These are phyloP conservation scores for Dendronephthya gigantea DNA, from an alignment of 64 coral and sea anemone genomes.

Conservation along the genomic window DNA sequence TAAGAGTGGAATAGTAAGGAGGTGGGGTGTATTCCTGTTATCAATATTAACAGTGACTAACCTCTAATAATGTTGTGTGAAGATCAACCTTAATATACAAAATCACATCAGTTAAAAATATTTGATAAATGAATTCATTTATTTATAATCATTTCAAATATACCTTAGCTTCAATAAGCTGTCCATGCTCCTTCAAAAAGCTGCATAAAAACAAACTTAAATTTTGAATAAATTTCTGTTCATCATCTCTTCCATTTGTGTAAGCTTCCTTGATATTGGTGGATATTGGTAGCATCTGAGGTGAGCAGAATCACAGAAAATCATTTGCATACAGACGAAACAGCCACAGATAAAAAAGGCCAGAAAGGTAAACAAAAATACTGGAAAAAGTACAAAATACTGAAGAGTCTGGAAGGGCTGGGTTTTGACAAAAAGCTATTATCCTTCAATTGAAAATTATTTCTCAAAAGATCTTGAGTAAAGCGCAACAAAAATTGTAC, in stretches of 20 bases:
- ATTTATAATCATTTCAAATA: neutral
- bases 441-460: too few relatives aligned
- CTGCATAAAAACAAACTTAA: conserved; percentile 93
- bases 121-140: neutral
- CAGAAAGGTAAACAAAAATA: too few relatives aligned
- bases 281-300: conserved; percentile 84
- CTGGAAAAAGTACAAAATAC: neutral
- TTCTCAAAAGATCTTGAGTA: too few relatives aligned
- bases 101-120: too few relatives aligned
- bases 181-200: conserved; percentile 92
- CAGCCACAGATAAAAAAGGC: too few relatives aligned
- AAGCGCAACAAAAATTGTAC: too few relatives aligned
- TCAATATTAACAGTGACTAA: neutral
- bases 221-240: conserved; percentile 99
- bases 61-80: conserved; percentile 81
- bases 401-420: too few relatives aligned
- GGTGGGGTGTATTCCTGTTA: too few relatives aligned
- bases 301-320: too few relatives aligned
- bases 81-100: conserved; percentile 68
- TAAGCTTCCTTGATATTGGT: conserved; percentile 99
- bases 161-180: conserved; percentile 90
- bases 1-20: too few relatives aligned
- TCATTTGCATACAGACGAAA: too few relatives aligned
- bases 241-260: conserved; percentile 94
- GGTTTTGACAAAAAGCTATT: too few relatives aligned